Conservation (phyloP, 2,888 invertebrate genomes). For the Caenorhabditis sp. region DNA sequence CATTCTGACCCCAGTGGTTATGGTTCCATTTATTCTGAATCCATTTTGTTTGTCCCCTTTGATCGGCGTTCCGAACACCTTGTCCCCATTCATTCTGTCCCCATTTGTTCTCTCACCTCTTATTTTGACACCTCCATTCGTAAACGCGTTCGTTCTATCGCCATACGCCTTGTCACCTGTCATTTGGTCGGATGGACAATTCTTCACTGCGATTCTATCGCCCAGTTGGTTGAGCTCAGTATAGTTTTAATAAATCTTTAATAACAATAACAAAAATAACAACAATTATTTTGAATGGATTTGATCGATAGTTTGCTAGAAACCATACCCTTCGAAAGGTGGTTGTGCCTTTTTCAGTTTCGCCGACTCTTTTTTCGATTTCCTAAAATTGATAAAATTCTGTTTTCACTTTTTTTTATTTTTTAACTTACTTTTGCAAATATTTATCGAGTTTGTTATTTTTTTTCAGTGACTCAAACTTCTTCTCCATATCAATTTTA, state of each 20-base stretch:
- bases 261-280: neutral
- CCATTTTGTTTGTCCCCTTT: conserved; percentile 47
- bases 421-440: conserved; percentile 29
- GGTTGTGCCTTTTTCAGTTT: conserved; percentile 39
- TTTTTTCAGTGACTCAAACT: conserved; percentile 53
- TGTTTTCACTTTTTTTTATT: neutral
- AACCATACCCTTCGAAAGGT: conserved; percentile 32
- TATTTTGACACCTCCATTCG: conserved; percentile 40
- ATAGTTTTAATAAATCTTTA: conserved; percentile 8
- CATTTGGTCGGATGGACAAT: conserved; percentile 40
- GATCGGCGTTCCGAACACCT: conserved; percentile 35
- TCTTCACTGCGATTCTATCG: conserved; percentile 47
- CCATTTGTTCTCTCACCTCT: conserved; percentile 53
- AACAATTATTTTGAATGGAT: neutral
- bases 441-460: conserved; percentile 52
- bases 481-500: conserved; percentile 51
- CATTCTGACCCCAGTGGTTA: conserved; percentile 46
- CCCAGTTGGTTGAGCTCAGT: conserved; percentile 48
- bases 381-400: conserved; percentile 7
- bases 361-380: conserved; percentile 43
- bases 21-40: conserved; percentile 59
- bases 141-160: conserved; percentile 42
- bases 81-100: conserved; percentile 47
- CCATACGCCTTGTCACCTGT: conserved; percentile 50
- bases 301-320: neutral